These are phyloP conservation scores for Steinernema feltiae DNA, from an alignment of 1,140 invertebrate species.

Conservation along the genomic window DNA sequence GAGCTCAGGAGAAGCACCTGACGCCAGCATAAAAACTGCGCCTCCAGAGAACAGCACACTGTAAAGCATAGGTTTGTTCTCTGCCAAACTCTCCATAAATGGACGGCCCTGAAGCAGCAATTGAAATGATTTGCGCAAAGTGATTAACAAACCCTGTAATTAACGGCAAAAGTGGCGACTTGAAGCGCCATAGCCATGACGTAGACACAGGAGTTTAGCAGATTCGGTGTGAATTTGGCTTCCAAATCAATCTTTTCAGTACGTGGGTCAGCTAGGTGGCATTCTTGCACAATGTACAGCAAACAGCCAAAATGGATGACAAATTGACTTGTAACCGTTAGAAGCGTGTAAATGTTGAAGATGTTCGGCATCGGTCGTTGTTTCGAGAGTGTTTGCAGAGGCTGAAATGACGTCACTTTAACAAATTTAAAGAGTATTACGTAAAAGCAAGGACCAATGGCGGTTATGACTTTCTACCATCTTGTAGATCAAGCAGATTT, in stretches of 20 bases:
- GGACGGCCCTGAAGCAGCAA: constrained; percentile 74
- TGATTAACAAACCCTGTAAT: constrained; percentile 78
- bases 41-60: constrained; percentile 59
- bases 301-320: constrained; percentile 85
- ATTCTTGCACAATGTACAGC: constrained; percentile 71
- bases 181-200: constrained; percentile 94
- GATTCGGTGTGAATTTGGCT: constrained; percentile 79
- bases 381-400: constrained; percentile 82
- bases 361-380: constrained; percentile 94
- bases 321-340: constrained; percentile 91
- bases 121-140: neutral
- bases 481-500: no score
- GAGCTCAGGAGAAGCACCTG: constrained; percentile 59
- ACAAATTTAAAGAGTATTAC: no score
- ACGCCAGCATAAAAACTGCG: constrained; percentile 59
- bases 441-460: no score
- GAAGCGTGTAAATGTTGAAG: constrained; percentile 92
- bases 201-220: constrained; percentile 95
- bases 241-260: constrained; percentile 67
- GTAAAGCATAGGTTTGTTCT: constrained; percentile 86
- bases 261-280: constrained; percentile 49
- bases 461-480: no score
- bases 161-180: constrained; percentile 94
- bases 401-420: constrained; percentile 70
- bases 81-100: constrained; percentile 89